Evolutionary conservation across 2,113 vertebrate species (phyloP), one percentile per base, ranked within the genome.

Genomic region (Passer domesticus): DNA sequence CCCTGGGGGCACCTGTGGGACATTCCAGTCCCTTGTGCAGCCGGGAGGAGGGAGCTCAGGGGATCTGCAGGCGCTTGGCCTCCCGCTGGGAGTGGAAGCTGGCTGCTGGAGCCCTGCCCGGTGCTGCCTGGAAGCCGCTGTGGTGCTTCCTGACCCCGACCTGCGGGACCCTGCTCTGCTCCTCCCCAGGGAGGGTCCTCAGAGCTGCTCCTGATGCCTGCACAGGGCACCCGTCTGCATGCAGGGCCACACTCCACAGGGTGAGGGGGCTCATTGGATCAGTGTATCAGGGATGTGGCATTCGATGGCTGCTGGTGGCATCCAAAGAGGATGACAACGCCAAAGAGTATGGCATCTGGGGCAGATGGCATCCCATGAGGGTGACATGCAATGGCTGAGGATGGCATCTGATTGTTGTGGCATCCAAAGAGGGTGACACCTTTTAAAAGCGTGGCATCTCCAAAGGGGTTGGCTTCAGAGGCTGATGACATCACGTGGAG

Each of bases 11-110:
- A 70, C 25, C 39, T 3, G 0, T 73, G 72, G 67, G 41, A 39
- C 0, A 0, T 19, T 46, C 15, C 63, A 62, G 49, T 24, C 10
- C 37, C 5, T 15, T 6, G 0, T 16, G 49, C 8, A 22, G 9
- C 52, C 12, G 4, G n/a, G 37, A 87, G n/a, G 17, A 1, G 1
- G 43, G 35, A 68, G 62, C 59, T 83, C 67, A 18, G 69, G 39
- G n/a, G 15, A 28, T 69, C 15, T 49, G 30, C 46, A 15, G 59
- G 55, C 22, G 2, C 55, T 66, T 53, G 46, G 73, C 83, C 28
- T 95, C 15, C 20, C 1, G 0, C 50, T 41, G 62, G 74, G 66
- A 81, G 46, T 1, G 3, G 64, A 63, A 33, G 52, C 56, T 53
- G 79, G 24, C 5, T 1, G 10, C 83, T 87, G 92, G 89, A 90